Evolutionary conservation across 1,140 invertebrate species (phyloP).

Genomic region (Coptotermes formosanus): DNA sequence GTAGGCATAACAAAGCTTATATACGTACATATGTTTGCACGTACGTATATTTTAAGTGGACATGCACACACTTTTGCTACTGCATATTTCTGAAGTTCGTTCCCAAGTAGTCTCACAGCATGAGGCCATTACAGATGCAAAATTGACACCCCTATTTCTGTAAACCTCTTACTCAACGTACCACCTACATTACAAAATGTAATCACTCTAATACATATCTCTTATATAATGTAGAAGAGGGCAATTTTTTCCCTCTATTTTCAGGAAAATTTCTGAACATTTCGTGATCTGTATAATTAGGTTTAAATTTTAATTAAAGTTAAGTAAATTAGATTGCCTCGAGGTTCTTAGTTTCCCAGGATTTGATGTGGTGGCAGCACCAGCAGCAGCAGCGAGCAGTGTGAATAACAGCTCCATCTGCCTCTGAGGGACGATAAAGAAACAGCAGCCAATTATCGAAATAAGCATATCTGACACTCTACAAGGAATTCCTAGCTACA

Average conservation of each 20-base stretch:
- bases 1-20: no score
- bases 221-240: constrained; percentile 7
- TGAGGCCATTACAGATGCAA: background rate
- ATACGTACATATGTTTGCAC: no score
- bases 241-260: background rate
- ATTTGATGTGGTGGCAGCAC: background rate
- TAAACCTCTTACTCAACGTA: constrained; percentile 17
- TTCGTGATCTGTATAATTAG: constrained; percentile 19
- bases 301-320: constrained; percentile 18
- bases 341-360: background rate
- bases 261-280: constrained; percentile 16
- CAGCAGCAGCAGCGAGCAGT: background rate
- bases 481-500: background rate
- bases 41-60: no score
- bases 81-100: no score
- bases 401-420: constrained; percentile 10
- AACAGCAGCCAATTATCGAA: background rate
- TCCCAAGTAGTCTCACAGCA: background rate
- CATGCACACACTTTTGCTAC: no score
- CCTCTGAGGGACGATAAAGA: background rate
- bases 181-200: background rate
- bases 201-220: constrained; percentile 18
- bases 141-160: background rate
- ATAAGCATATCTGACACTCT: background rate
- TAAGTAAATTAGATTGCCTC: constrained; percentile 4